Evolutionary conservation across 2,888 invertebrate genomes (phyloP), one percentile per base, ranked within the genome.

Genomic region (Diarsia rubi): DNA sequence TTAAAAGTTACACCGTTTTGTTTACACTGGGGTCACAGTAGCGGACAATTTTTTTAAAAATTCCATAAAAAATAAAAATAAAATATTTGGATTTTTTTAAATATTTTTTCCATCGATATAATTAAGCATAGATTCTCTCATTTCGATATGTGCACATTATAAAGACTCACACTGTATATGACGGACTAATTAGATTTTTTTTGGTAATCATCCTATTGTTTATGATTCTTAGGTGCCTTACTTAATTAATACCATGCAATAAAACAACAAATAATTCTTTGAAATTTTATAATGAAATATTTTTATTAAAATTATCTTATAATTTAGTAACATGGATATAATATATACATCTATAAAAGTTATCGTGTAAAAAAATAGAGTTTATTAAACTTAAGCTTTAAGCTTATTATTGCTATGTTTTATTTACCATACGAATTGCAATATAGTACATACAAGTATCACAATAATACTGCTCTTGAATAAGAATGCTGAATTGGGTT

Each of bases 401-500:
- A 57, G 19, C 14, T 8, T 16, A 67, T 44, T 24, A 54, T 19
- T 14, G 37, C 37, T 52, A 21, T 31, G 27, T n/a, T 69, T 79
- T 67, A 82, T 70, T 87, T 86, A 93, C 69, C 89, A 69, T 12
- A 91, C 73, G 14, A 89, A 72, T 73, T 93, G 94, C 66, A 94
- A 76, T 37, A 92, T 47, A 57, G 88, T 88, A 81, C 95, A 94
- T 8, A 94, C 71, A 54, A 94, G 80, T 70, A 95, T 84, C 21
- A 95, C 85, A 68, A 95, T 87, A 84, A 95, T 88, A 91, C 96
- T 96, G 90, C 93, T 94, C 75, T 89, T 93, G 54, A 93, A 78
- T 63, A 94, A 73, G 44, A 89, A 79, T 0, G 93, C 91, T 0
- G 95, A 92, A 76, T 90, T 94, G 1, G 96, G 96, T 37, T 94